phyloP scores from a whole-genome alignment of 2,888 invertebrate species.

The Odontocerum albicorne region DNA sequence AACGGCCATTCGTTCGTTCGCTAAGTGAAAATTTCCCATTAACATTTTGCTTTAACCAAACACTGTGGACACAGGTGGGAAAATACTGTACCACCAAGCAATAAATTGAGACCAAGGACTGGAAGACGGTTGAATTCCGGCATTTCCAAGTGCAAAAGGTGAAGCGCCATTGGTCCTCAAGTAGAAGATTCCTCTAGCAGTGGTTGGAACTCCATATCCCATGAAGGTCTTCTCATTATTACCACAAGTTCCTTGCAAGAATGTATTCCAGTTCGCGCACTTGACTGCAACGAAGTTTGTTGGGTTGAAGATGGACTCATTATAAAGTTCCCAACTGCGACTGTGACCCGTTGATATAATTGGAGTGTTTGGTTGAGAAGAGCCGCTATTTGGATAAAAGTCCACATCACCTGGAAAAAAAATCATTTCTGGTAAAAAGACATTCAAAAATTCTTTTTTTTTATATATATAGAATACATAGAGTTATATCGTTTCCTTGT shows the following conservation, averaged over 20 bases:
- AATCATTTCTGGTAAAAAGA: no score
- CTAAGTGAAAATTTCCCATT: no score
- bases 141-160: neutral
- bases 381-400: conserved; percentile 49
- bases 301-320: conserved; percentile 42
- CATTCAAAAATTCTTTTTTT: no score
- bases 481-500: no score
- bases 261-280: conserved; percentile 43
- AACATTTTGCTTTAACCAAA: no score
- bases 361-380: conserved; percentile 47
- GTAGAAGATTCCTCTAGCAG: conserved; percentile 5
- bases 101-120: no score
- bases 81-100: no score
- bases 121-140: no score
- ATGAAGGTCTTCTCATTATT: conserved; percentile 3
- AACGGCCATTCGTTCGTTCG: no score
- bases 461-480: no score
- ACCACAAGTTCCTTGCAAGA: conserved; percentile 36
- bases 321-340: conserved; percentile 44
- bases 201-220: conserved; percentile 1
- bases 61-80: no score
- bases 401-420: conserved; percentile 46
- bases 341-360: conserved; percentile 46
- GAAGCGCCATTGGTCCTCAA: conserved; percentile 7
- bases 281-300: conserved; percentile 42